phyloP scores from a whole-genome alignment of 2,113 vertebrate genomes.

The Geococcyx californianus region DNA sequence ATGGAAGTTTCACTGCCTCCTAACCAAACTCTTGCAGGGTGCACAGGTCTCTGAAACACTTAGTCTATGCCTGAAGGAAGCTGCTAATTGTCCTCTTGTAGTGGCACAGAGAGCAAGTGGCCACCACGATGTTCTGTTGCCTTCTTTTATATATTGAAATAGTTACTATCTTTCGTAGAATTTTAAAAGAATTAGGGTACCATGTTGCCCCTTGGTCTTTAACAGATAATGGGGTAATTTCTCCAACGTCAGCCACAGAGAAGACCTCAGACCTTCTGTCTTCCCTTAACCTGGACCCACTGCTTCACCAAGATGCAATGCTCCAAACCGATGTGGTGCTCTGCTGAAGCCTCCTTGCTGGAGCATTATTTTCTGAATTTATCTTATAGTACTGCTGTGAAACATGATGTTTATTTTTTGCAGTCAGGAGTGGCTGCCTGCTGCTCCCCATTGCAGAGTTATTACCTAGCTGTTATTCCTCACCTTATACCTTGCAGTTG shows the following conservation, averaged over 20 bases:
- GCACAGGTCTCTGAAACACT: fast-evolving
- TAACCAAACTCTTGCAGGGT: background rate
- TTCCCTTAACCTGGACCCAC: no score
- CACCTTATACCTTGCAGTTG: background rate
- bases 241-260: background rate
- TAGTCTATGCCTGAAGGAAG: fast-evolving
- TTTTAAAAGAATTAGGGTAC: background rate
- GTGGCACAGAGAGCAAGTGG: fast-evolving
- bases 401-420: background rate
- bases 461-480: background rate
- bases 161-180: background rate
- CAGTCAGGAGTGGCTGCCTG: background rate
- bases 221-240: background rate
- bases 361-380: background rate
- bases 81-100: background rate
- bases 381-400: background rate
- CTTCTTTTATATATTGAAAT: fast-evolving
- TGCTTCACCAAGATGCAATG: fast-evolving
- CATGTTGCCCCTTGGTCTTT: background rate
- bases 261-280: background rate
- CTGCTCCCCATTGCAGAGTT: background rate
- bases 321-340: fast-evolving
- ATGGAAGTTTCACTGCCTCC: background rate
- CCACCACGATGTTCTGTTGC: background rate
- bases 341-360: background rate